Base-by-base conservation (phyloP, 2,888 invertebrate species). In the Julus scandinavius region DNA sequence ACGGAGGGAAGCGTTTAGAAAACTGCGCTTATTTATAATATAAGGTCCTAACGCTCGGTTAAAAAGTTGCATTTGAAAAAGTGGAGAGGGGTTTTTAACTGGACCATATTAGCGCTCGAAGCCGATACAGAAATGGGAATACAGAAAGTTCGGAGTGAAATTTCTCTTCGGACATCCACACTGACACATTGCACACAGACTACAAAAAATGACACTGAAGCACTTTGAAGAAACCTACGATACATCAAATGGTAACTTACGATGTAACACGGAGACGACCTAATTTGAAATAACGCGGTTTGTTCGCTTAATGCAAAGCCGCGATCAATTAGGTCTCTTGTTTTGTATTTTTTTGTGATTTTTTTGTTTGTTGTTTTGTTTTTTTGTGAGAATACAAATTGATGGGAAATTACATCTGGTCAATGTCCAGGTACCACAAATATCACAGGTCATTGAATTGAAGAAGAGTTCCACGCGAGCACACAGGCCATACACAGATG, bases 401-500 rank as follows among this genome's bases (percentile, higher is more conserved):
- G 85, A 85, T 85, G 85, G 85, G 85, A 85, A 85, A 85, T 85
- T 87, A 87, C 87, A 63, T 87, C 87, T 89, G 88, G 89, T 88
- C 89, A 89, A 89, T 87, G 88, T 88, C 89, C 89, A 89, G 89
- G 89, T 89, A 89, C 89, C 88, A 89, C 88, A 88, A 89, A 89
- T 89, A 89, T 89, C 89, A 89, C 89, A 89, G 89, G 89, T 89
- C 88, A 84, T 88, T 85, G 87, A 87, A 87, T 87, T 87, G 87
- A 58, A 87, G 87, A 87, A 87, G 54, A 87, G 87, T 58, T 58
- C 58, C 54, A 58, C 87, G 54, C 49, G 17, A 87, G 54, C 41
- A 29, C n/a, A 17, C 54, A 58, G 58, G 6, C 85, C 85, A 49
- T 29, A 29, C 45, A 45, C 15, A 85, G 85, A 49, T 85, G 85